These are phyloP conservation scores for Saguinus midas DNA, from an alignment of 2,113 vertebrate genomes.

Conservation along the genomic window DNA sequence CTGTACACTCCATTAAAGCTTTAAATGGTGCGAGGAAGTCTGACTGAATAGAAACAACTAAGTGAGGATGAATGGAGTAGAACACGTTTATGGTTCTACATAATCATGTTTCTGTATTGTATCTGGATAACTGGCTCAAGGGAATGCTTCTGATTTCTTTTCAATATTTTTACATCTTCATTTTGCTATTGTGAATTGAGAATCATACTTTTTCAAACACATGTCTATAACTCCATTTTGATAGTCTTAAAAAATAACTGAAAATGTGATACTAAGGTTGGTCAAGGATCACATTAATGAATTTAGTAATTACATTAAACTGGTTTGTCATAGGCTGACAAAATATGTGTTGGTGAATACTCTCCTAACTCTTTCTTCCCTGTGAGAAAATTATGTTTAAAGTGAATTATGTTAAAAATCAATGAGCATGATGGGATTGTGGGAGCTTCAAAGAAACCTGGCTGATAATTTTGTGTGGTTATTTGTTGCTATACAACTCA, in stretches of 20 bases:
- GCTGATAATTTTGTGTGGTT: neutral
- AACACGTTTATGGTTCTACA: neutral
- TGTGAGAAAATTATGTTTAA: neutral
- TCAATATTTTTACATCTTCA: neutral
- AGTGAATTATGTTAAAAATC: neutral
- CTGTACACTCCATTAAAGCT: constrained; percentile 15
- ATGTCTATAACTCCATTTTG: neutral
- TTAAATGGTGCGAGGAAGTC: neutral
- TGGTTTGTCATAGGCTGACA: neutral
- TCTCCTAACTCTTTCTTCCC: neutral
- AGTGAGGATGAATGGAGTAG: neutral
- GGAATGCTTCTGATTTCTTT: constrained; percentile 37
- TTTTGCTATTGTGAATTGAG: constrained; percentile 19
- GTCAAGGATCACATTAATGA: neutral
- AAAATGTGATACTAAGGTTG: neutral
- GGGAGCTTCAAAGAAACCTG: neutral
- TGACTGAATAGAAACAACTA: constrained; percentile 26
- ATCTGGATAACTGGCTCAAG: neutral
- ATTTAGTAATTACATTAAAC: neutral
- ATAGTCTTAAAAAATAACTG: constrained; percentile 32
- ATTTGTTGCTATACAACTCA: neutral
- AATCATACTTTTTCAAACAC: constrained; percentile 16
- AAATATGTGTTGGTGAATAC: neutral
- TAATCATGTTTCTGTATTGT: neutral
- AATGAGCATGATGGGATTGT: neutral